A percentile compares a stretch with the other conserved stretches of the same genome.
Evolutionary conservation across 2,888 invertebrate species (phyloP).

Genomic region (Keiferia lycopersicella): DNA sequence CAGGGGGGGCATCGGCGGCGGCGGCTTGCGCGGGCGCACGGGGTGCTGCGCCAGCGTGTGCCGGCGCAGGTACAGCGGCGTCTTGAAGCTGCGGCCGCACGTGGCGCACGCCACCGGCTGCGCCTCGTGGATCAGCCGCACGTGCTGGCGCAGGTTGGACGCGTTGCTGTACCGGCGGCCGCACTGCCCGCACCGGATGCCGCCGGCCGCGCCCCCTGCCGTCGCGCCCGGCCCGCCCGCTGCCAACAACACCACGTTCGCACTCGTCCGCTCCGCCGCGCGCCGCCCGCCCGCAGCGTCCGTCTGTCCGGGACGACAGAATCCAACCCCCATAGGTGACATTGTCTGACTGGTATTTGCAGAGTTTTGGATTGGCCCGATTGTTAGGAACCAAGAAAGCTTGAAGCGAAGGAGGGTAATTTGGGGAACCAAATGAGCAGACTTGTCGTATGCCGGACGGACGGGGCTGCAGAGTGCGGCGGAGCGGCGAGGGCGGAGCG

Average conservation of each 20-base stretch:
- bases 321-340: not conserved
- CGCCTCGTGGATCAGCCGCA: slow-evolving; percentile 87
- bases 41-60: slow-evolving; percentile 87
- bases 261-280: slow-evolving; percentile 41
- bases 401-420: slow-evolving; percentile 11
- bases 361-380: not conserved
- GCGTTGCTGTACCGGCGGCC: slow-evolving; percentile 86
- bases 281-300: slow-evolving; percentile 31
- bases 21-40: slow-evolving; percentile 58
- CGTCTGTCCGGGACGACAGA: slow-evolving; percentile 36
- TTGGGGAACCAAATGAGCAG: slow-evolving; percentile 20
- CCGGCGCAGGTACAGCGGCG: slow-evolving; percentile 88
- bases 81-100: slow-evolving; percentile 88
- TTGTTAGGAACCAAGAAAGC: slow-evolving; percentile 24
- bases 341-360: slow-evolving; percentile 9
- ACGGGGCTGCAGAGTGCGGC: slow-evolving; percentile 39
- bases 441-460: slow-evolving; percentile 23
- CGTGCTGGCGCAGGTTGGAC: slow-evolving; percentile 88
- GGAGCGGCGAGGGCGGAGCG: slow-evolving; percentile 36
- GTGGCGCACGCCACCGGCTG: slow-evolving; percentile 85
- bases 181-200: slow-evolving; percentile 84
- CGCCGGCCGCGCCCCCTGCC: slow-evolving; percentile 48
- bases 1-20: slow-evolving; percentile 53
- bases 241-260: slow-evolving; percentile 74
- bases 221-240: slow-evolving; percentile 49